These are phyloP conservation scores for Crotalus horridus DNA, from an alignment of 2,113 vertebrate genomes.

Conservation along the genomic window DNA sequence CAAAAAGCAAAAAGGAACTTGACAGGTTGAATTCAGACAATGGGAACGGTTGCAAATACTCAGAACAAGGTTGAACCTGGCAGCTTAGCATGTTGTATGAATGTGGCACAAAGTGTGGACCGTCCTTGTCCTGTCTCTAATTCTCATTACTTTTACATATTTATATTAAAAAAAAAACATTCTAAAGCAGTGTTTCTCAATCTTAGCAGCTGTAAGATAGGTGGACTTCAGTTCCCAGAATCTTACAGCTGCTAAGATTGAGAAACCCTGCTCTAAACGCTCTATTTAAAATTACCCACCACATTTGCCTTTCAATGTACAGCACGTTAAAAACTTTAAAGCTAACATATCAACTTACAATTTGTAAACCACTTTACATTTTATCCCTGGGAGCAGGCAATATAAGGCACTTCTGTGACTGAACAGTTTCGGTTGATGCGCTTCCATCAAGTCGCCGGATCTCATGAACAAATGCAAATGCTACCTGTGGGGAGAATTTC, in stretches of 20 bases:
- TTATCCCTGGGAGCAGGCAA: not conserved
- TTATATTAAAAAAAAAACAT: not conserved
- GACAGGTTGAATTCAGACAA: not conserved
- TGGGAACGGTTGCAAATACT: not conserved
- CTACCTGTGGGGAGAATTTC: not conserved
- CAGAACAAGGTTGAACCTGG: not conserved
- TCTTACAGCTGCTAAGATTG: not conserved
- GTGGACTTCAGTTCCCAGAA: not conserved
- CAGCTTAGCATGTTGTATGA: not conserved
- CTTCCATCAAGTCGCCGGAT: not conserved
- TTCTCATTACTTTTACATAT: not conserved
- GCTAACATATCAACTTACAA: not conserved
- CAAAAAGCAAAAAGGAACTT: not conserved
- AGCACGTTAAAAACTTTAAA: not conserved
- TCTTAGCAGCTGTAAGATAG: not conserved
- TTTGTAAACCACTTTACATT: slow-evolving; percentile 4
- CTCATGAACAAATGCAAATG: not conserved
- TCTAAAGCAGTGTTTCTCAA: not conserved
- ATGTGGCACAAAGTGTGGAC: not conserved
- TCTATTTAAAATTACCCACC: not conserved
- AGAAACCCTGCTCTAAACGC: not conserved
- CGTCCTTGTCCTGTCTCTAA: not conserved
- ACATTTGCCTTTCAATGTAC: not conserved
- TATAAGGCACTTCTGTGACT: not conserved
- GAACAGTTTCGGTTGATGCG: not conserved